Conservation (phyloP, 2,113 vertebrate genomes). For the Actenoides lindsayi region DNA sequence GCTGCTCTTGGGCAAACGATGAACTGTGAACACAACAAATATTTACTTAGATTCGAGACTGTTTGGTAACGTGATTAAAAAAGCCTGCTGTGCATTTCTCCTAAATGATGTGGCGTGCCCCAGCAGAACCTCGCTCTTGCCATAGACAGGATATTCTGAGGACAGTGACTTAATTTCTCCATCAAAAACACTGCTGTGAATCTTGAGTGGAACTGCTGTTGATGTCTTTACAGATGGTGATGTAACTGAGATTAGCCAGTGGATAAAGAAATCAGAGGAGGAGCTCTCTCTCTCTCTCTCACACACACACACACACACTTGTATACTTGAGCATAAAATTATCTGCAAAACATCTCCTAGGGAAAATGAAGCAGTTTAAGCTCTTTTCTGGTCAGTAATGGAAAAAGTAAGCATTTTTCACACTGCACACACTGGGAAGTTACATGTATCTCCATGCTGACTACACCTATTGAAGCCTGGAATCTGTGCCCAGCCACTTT, state of each 20-base stretch:
- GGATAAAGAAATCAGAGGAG: neutral
- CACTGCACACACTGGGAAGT: neutral
- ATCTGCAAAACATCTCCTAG: neutral
- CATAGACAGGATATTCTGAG: neutral
- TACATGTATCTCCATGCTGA: neutral
- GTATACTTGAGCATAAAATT: neutral
- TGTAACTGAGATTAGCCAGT: neutral
- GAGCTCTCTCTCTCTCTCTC: neutral
- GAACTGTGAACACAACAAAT: neutral
- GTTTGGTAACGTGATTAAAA: constrained; percentile 12
- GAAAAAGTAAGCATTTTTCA: neutral
- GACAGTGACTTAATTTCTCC: neutral
- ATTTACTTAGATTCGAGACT: neutral
- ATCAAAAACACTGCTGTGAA: neutral
- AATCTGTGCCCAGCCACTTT: neutral
- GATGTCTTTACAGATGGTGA: neutral
- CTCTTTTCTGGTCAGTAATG: neutral
- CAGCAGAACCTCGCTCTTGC: neutral
- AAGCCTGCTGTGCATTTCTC: neutral
- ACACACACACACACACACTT: neutral
- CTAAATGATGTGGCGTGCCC: neutral
- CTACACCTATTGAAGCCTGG: neutral
- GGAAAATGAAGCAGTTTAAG: neutral
- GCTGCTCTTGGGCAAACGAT: neutral
- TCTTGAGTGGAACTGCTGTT: neutral